Evolutionary conservation across 2,113 vertebrate genomes (phyloP).

Genomic region (Odobenus rosmarus): DNA sequence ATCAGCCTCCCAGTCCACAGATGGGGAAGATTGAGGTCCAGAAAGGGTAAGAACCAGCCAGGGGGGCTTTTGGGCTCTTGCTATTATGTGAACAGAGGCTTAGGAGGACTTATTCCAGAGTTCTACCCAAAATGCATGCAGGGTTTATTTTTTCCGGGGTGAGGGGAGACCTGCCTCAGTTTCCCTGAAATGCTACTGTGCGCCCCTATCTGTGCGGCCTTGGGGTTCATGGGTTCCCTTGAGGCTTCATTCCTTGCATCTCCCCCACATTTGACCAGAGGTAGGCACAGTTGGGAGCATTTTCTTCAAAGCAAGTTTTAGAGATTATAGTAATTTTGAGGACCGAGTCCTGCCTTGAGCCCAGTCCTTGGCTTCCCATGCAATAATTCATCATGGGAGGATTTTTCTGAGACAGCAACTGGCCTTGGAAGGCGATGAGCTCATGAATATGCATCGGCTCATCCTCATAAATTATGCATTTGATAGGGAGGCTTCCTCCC

Average conservation of each 20-base stretch:
- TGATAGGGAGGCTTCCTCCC: conserved; percentile 28
- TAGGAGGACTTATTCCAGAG: not conserved
- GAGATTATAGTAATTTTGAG: not conserved
- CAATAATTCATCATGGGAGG: conserved; percentile 23
- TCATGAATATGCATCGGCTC: conserved; percentile 70
- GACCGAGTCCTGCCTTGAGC: not conserved
- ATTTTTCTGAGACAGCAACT: conserved; percentile 48
- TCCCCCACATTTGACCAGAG: conserved; percentile 38
- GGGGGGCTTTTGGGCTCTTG: not conserved
- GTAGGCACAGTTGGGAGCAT: not conserved
- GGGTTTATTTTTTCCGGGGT: not conserved
- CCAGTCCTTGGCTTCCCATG: not conserved
- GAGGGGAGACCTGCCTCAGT: not conserved
- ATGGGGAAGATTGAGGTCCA: not conserved
- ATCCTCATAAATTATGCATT: conserved; percentile 81
- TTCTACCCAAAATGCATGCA: accelerated
- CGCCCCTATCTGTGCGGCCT: not conserved
- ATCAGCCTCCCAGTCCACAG: not conserved
- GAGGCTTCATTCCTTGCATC: not conserved
- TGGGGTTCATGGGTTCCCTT: not conserved
- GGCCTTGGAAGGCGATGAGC: conserved; percentile 66
- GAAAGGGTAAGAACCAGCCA: accelerated
- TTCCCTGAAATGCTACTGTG: not conserved
- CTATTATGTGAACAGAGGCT: not conserved
- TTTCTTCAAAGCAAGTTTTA: conserved; percentile 53